Evolutionary conservation across 2,888 invertebrate species (phyloP).

Genomic region (Loripinus fragilis): DNA sequence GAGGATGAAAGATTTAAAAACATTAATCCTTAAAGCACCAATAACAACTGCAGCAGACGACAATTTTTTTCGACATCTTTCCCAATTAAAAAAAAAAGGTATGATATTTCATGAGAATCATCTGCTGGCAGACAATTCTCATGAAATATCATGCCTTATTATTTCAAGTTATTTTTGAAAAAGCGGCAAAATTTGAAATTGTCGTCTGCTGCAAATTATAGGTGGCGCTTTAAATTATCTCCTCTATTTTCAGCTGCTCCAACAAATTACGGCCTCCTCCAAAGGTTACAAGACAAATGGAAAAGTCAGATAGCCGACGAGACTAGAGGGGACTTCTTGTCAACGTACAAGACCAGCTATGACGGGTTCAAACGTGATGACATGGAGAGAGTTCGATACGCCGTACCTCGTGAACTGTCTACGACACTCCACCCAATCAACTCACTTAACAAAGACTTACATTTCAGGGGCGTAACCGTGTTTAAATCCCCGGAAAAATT

Average conservation of each 20-base stretch:
- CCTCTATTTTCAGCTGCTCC: constrained; percentile 69
- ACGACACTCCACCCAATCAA: constrained; percentile 76
- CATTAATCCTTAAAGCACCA: too few relatives aligned
- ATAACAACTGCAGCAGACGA: too few relatives aligned
- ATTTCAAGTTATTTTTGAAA: too few relatives aligned
- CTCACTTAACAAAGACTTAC: constrained; percentile 76
- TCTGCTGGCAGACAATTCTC: too few relatives aligned
- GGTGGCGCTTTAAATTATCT: too few relatives aligned
- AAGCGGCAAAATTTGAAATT: too few relatives aligned
- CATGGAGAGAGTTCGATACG: constrained; percentile 66
- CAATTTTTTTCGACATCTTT: too few relatives aligned
- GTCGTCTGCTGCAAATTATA: too few relatives aligned
- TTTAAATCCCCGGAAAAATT: constrained; percentile 75
- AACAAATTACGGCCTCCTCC: constrained; percentile 78
- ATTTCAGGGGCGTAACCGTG: constrained; percentile 66
- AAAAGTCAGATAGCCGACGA: constrained; percentile 67
- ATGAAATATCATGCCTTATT: too few relatives aligned
- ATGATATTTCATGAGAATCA: too few relatives aligned
- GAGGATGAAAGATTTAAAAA: too few relatives aligned
- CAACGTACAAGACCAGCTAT: constrained; percentile 71
- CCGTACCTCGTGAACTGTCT: constrained; percentile 73
- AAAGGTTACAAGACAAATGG: constrained; percentile 68
- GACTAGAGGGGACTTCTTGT: constrained; percentile 71
- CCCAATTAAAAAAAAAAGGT: too few relatives aligned
- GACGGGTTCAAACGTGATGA: constrained; percentile 51